Evolutionary conservation across 2,113 vertebrate species (phyloP), one percentile per base, ranked within the genome.

Genomic region (Clarias macrocephalus): DNA sequence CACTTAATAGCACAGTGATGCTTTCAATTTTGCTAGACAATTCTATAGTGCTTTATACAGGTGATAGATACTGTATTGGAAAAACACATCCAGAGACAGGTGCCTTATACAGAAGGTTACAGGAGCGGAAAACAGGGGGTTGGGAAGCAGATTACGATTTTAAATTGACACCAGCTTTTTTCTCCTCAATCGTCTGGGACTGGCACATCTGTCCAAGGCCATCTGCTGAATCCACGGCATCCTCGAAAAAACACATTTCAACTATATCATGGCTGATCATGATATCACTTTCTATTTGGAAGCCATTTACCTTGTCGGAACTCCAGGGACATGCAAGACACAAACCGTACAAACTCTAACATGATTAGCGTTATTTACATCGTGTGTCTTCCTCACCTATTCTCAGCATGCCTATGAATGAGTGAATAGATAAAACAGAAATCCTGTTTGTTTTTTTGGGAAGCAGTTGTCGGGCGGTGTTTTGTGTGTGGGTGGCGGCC

Each of bases 261-360:
- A 62, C 82, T 88, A 68, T 42, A 87, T 88, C 89, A 77, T 7
- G 54, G 65, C 62, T 60, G 84, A 86, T 86, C 68, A 37, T 11
- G 82, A 84, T 79, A 88, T 88, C 87, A 60, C 82, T 84, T 90
- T 88, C 75, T 33, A 88, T 90, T 85, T 80, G 82, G 65, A 80
- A 85, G 81, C 72, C 62, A 63, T 79, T 90, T 82, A 87, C 87
- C 87, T 90, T 75, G 68, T 88, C 75, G 80, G 66, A 76, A 37
- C 81, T 52, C 68, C 15, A 83, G 72, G 86, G 16, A 80, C 83
- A 70, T 83, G 42, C 77, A 30, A 21, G 72, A 63, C 80, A 80
- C 52, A 73, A 62, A 30, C 5, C 54, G 23, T 33, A 86, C 70
- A 83, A 33, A 73, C 66, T 65, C 60, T 75, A 48, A 54, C 52